phyloP scores from a whole-genome alignment of 2,797 vertebrate genomes.

The Pangasius djambal region DNA sequence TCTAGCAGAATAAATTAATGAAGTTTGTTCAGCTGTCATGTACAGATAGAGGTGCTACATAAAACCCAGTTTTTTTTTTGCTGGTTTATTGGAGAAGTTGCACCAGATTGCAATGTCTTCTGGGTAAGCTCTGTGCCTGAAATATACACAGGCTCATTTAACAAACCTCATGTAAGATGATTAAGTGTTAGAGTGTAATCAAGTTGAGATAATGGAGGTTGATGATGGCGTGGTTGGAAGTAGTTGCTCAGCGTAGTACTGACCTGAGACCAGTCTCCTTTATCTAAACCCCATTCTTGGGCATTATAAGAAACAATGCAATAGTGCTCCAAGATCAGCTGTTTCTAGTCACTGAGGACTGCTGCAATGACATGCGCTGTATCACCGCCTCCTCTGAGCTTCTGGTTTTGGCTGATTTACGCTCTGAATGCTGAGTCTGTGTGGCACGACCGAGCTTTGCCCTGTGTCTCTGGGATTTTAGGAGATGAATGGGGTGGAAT shows the following conservation, averaged over 20 bases:
- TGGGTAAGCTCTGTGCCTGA: neutral
- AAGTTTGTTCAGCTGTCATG: neutral
- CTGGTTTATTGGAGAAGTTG: neutral
- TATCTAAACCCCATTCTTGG: neutral
- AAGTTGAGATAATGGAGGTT: neutral
- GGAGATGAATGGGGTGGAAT: constrained; percentile 70
- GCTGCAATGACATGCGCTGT: constrained; percentile 75
- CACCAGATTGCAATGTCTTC: neutral
- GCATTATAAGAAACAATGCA: neutral
- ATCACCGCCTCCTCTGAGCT: constrained; percentile 71
- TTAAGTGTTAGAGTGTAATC: neutral
- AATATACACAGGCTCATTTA: neutral
- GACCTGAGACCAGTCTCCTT: constrained; percentile 3
- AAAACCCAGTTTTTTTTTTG: neutral
- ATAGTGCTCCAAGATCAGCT: neutral
- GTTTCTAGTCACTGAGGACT: constrained; percentile 50
- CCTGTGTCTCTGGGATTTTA: constrained; percentile 1
- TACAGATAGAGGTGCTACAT: neutral
- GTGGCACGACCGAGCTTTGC: neutral
- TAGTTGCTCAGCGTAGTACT: neutral
- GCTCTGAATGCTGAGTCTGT: constrained; percentile 60
- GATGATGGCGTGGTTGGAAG: neutral
- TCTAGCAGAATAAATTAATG: neutral
- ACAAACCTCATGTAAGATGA: neutral
- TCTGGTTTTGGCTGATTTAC: constrained; percentile 67